Evolutionary conservation across 2,888 invertebrate genomes (phyloP), one percentile per base, ranked within the genome.

Genomic region (Pristionchus mayeri): DNA sequence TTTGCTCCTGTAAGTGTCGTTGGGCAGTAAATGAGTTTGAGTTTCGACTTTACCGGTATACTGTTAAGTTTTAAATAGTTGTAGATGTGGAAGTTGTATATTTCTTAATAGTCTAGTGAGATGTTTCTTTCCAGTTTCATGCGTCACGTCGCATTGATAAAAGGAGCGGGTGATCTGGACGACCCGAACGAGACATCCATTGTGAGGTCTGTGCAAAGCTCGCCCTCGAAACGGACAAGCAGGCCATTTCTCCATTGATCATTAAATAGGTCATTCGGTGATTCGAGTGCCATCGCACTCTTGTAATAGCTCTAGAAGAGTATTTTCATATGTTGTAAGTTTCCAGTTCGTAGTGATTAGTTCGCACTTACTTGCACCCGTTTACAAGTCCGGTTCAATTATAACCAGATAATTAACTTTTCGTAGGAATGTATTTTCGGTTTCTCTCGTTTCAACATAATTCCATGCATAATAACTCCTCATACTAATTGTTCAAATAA

Each of bases 81-180:
- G n/a, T n/a, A n/a, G n/a, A n/a, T n/a, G n/a, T n/a, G n/a, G n/a
- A n/a, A n/a, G n/a, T 44, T 44, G 13, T 44, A 44, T 44, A 13
- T 9, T 44, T 44, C 44, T 13, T 13, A 44, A 44, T n/a, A n/a
- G n/a, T n/a, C n/a, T n/a, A n/a, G n/a, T n/a, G n/a, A n/a, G n/a
- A n/a, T n/a, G n/a, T n/a, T n/a, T 34, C 6, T 50, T 57, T 80
- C 7, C 80, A 84, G 84, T 30, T 84, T 84, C 54, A 48, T 40
- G 52, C 71, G 84, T 9, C 84, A 84, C 84, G 84, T 84, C 9
- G 71, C 84, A 3, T 16, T 84, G 7, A 18, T 84, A 4, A 50
- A 50, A 18, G 84, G 71, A 2, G 18, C 27, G 3, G 71, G 52
- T 0, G 75, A 84, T 16, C 11, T 75, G 37, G 52, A 84, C 30